Conservation (phyloP, 2,888 invertebrate genomes). For the Agrotis segetum region DNA sequence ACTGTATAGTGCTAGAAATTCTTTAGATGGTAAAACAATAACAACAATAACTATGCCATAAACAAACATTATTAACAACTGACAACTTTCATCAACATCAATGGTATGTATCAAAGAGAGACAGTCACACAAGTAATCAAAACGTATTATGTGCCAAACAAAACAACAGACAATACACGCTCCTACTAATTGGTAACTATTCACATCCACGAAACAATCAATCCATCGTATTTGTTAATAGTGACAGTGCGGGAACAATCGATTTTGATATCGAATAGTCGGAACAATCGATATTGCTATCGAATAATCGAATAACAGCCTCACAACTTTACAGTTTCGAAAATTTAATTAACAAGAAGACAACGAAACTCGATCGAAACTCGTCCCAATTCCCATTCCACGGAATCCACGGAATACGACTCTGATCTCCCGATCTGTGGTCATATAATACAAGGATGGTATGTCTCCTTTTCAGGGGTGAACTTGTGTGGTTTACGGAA, state of each 20-base stretch:
- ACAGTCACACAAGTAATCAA: constrained; percentile 3
- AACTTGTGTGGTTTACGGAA: constrained; percentile 52
- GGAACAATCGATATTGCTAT: constrained; percentile 12
- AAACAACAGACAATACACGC: constrained; percentile 46
- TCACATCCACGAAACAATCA: constrained; percentile 58
- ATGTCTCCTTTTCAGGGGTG: constrained; percentile 66
- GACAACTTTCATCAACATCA: background rate
- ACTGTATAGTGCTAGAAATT: too few species aligned
- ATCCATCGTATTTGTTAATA: constrained; percentile 58
- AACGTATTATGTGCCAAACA: constrained; percentile 31
- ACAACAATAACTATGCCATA: background rate
- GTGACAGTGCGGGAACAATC: constrained; percentile 63
- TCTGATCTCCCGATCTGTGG: constrained; percentile 83
- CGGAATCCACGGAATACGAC: constrained; percentile 79
- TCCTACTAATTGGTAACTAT: constrained; percentile 57
- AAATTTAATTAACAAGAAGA: constrained; percentile 81
- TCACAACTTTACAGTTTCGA: constrained; percentile 70
- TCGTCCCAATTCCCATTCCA: constrained; percentile 83
- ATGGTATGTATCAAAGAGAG: constrained; percentile 8
- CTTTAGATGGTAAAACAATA: background rate
- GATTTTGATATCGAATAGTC: constrained; percentile 49
- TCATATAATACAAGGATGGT: constrained; percentile 78
- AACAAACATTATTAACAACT: background rate
- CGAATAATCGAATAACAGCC: constrained; percentile 60
- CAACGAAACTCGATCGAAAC: constrained; percentile 70